Evolutionary conservation across 2,888 invertebrate species (phyloP), one percentile per base, ranked within the genome.

Genomic region (Heliconius sara): DNA sequence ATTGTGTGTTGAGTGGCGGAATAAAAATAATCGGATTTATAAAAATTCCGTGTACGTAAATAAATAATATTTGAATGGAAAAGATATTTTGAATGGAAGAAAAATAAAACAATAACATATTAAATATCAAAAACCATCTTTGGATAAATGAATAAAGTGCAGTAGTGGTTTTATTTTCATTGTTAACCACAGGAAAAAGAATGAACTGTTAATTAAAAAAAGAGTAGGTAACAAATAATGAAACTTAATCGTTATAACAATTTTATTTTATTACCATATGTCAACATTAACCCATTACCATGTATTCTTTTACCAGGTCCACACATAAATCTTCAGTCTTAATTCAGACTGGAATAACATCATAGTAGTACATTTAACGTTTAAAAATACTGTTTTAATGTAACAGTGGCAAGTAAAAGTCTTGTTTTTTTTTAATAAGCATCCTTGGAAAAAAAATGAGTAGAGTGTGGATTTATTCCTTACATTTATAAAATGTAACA

Each of bases 241-340:
- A 75, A 67, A 74, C 13, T 3, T 39, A 60, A 73, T 43, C 47
- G 52, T 82, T 83, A 84, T 83, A 84, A 83, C 84, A 81, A 74
- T 78, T 85, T 83, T 82, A 83, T 79, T 82, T 80, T 83, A 84
- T 79, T 83, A 83, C 79, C 76, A 83, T 83, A 81, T 81, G 70
- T 77, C 65, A 80, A 84, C 83, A 81, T 81, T 83, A 80, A 82
- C 84, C 85, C 84, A 82, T 82, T 84, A 84, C 85, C 84, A 81
- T 82, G 80, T 78, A 83, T 70, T 75, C 80, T 83, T 83, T 34
- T 60, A 60, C 73, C 60, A 73, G 60, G 73, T 60, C 34, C 73
- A 63, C 73, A 75, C 83, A 80, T 63, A 68, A 82, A 68, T 79
- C 74, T 43, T 85, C 85, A 85, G 85, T 85, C 85, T 84, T 84